phyloP scores from a whole-genome alignment of 2,113 vertebrate genomes.

The Paedocypris sp. region DNA sequence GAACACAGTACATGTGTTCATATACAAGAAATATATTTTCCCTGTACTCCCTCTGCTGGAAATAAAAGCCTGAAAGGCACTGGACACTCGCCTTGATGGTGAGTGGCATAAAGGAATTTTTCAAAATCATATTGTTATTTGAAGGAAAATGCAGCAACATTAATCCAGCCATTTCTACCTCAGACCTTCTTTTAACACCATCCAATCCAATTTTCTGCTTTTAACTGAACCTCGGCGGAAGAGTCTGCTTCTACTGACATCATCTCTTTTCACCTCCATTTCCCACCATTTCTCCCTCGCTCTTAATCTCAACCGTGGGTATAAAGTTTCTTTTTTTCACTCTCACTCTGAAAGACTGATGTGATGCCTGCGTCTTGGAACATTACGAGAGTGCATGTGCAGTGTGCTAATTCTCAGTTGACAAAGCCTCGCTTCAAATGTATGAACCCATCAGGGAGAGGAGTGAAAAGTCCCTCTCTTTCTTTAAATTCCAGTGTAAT shows the following conservation, averaged over 20 bases:
- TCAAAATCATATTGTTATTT: neutral
- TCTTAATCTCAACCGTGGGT: neutral
- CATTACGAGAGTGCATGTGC: slow-evolving; percentile 49
- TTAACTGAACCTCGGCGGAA: neutral
- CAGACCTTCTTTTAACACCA: neutral
- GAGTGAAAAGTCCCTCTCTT: slow-evolving; percentile 46
- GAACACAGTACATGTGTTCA: too few relatives aligned
- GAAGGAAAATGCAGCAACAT: neutral
- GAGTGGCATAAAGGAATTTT: neutral
- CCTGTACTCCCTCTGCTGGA: too few relatives aligned
- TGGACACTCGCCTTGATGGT: too few relatives aligned
- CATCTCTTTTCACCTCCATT: too few relatives aligned
- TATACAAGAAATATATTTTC: too few relatives aligned
- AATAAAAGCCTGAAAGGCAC: too few relatives aligned
- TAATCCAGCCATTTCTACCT: neutral
- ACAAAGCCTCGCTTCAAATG: slow-evolving; percentile 65
- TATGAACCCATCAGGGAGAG: slow-evolving; percentile 60
- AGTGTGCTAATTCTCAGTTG: slow-evolving; percentile 58
- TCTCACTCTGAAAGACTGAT: slow-evolving; percentile 39
- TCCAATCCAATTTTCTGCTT: neutral
- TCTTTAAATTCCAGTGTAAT: slow-evolving; percentile 61
- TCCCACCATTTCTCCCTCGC: neutral
- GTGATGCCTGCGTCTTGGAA: slow-evolving; percentile 41
- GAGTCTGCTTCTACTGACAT: slow-evolving; percentile 1
- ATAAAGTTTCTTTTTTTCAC: slow-evolving; percentile 22